Conservation (phyloP, 35 echinoderm and acorn worm species). For the Diadema setosum region DNA sequence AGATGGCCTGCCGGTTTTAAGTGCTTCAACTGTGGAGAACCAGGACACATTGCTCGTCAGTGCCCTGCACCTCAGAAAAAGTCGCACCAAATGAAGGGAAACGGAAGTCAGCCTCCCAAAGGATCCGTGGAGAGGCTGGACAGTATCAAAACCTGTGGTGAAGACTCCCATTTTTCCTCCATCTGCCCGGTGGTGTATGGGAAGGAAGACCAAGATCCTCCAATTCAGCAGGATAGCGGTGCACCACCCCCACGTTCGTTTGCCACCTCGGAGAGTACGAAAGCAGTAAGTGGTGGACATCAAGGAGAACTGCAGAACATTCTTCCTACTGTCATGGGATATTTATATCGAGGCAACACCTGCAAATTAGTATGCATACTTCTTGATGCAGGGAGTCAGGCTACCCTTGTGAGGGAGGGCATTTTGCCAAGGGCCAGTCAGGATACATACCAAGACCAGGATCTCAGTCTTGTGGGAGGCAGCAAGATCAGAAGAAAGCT, state of each 20-base stretch:
- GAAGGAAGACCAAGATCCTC: neutral
- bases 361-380: slow-evolving; percentile 12
- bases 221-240: neutral
- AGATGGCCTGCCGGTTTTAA: too few relatives aligned
- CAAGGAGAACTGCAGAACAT: slow-evolving; percentile 19
- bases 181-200: slow-evolving; percentile 65
- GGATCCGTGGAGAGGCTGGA: too few relatives aligned
- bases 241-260: neutral
- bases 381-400: slow-evolving; percentile 21
- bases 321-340: slow-evolving; percentile 33
- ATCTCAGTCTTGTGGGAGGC: slow-evolving; percentile 6
- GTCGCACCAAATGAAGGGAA: too few relatives aligned
- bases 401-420: neutral
- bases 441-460: slow-evolving; percentile 11
- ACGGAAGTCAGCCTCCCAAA: too few relatives aligned
- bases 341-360: neutral
- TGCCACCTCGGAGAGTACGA: neutral
- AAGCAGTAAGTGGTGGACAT: neutral
- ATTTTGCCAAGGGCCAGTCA: neutral
- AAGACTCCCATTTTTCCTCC: slow-evolving; percentile 52
- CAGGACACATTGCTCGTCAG: too few relatives aligned
- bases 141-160: slow-evolving; percentile 16
- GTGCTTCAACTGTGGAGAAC: too few relatives aligned
- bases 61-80: too few relatives aligned
- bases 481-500: neutral